Evolutionary conservation across 2,888 invertebrate genomes (phyloP).

Genomic region (Drosophila glabriapex): DNA sequence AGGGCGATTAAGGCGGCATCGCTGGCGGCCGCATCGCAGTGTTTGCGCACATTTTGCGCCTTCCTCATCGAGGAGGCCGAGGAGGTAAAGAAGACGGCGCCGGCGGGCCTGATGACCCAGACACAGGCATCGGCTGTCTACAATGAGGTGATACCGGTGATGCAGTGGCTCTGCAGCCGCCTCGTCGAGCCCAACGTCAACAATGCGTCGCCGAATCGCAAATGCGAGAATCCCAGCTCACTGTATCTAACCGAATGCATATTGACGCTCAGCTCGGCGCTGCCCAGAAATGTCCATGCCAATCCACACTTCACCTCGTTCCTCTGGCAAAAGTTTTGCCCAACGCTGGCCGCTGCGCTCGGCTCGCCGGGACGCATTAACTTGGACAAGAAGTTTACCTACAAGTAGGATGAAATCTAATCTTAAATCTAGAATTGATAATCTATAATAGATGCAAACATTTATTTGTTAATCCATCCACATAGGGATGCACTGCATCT

Average conservation of each 20-base stretch:
- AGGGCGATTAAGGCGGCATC: constrained; percentile 94
- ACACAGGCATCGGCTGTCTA: constrained; percentile 92
- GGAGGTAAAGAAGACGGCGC: constrained; percentile 87
- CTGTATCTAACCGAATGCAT: constrained; percentile 95
- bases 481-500: constrained; percentile 85
- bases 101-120: constrained; percentile 86
- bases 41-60: constrained; percentile 93
- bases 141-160: constrained; percentile 95
- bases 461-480: background rate
- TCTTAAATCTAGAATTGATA: background rate
- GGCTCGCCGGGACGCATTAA: constrained; percentile 91
- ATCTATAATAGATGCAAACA: background rate
- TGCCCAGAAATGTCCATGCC: constrained; percentile 93
- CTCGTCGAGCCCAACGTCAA: constrained; percentile 90
- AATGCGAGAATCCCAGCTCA: constrained; percentile 85
- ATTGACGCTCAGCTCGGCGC: constrained; percentile 92
- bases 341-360: constrained; percentile 93
- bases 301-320: constrained; percentile 95
- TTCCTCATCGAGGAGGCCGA: constrained; percentile 88
- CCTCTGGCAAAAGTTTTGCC: constrained; percentile 97
- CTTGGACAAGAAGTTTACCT: constrained; percentile 92
- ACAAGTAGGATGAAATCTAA: constrained; percentile 86
- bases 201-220: constrained; percentile 84
- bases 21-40: constrained; percentile 95
- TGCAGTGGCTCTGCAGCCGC: constrained; percentile 94